Base-by-base conservation (phyloP, 23 tunicate genomes). In the Botrylloides violaceus region DNA sequence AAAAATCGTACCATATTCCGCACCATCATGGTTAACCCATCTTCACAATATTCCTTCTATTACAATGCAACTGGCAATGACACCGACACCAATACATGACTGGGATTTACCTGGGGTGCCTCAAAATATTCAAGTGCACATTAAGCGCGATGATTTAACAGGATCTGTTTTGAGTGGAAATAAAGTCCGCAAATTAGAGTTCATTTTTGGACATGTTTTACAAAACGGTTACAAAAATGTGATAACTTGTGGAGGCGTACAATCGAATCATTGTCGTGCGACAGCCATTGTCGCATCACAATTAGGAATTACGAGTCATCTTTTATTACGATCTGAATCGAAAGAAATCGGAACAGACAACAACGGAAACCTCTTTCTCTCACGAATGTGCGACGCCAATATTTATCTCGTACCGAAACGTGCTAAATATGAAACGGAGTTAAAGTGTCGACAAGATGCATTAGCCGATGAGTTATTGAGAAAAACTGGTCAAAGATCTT, bases 251-350 rank as follows among this genome's bases (percentile, higher is more conserved):
- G 98, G 98, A 5, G 58, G 76, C 20, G 9, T 68, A 35, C 91
- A 83, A 53, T 91, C 98, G 48, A 91, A 91, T 49, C 98, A 91
- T 71, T 91, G 98, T 56, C 60, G 98, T 29, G 81, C 98, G 3
- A 92, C 98, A 3, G 98, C 98, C 7, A 73, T 92, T 25, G 87
- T 84, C 3, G 92, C 93, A 6, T 53, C 82, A 63, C 82, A 84
- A 64, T 77, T 92, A 2, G 93, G 87, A 6, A 34, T 92, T 12
- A 86, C 84, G 34, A 77, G 87, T 35, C 93, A 92, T 66, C 61
- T 92, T n/a, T 33, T 92, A 20, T 58, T 92, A 32, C 43, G 87
- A 65, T 29, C 77, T 39, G 62, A 65, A 5, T 22, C 29, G 71
- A 53, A 65, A 39, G 34, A 36, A 32, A 65, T 63, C 19, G 49